Conservation (phyloP, 2,888 invertebrate species). For the Stictocephala bisonia region DNA sequence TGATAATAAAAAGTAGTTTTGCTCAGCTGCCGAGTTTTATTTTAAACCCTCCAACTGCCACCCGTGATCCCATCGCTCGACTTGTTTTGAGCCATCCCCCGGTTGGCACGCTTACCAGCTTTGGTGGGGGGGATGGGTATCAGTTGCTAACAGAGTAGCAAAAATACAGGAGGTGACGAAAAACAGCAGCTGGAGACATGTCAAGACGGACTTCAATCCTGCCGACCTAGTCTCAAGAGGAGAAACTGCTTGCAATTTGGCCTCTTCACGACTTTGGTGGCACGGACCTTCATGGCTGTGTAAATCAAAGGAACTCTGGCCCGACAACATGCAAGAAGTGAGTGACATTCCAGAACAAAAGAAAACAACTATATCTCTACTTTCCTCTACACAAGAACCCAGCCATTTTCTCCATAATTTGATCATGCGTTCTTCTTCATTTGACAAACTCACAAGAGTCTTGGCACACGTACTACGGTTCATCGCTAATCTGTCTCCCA, state of each 20-base stretch:
- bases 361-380: neutral
- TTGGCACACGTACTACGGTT: neutral
- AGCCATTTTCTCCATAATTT: neutral
- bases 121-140: too few relatives aligned
- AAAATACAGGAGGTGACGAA: conserved; percentile 49
- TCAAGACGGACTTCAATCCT: neutral
- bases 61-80: too few relatives aligned
- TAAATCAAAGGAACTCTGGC: neutral
- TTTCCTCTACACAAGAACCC: neutral
- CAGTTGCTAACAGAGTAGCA: conserved; percentile 57
- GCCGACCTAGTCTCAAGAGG: too few relatives aligned
- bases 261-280: conserved; percentile 6
- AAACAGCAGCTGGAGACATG: conserved; percentile 3
- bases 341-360: neutral
- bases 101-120: too few relatives aligned
- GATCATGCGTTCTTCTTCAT: neutral
- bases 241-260: too few relatives aligned
- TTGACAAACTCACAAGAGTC: neutral
- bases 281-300: neutral
- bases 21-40: too few relatives aligned
- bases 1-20: too few relatives aligned
- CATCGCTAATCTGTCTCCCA: neutral
- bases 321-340: neutral
- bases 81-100: too few relatives aligned
- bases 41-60: too few relatives aligned